Evolutionary conservation across 2,113 vertebrate genomes (phyloP), one percentile per base, ranked within the genome.

Genomic region (Prochilodus magdalenae): DNA sequence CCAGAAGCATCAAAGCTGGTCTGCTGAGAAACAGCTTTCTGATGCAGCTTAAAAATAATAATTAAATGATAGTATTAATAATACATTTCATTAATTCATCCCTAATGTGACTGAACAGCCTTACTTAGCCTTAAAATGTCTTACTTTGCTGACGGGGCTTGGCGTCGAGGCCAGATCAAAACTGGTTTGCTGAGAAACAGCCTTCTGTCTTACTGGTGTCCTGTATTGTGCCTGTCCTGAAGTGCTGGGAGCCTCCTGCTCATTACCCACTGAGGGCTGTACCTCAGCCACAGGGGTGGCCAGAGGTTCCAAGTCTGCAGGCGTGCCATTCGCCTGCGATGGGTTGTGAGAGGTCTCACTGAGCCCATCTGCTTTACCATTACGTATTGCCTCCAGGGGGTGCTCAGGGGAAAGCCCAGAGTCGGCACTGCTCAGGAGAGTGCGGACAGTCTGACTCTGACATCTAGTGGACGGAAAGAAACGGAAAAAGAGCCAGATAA

Each of bases 1-100:
- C 88, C 90, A 1, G 86, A 55, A 0, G 75, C 79, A 18, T 92
- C 91, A 22, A 91, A 90, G 83, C 92, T 91, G 30, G 92, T 91
- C 87, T 93, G 93, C 84, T 92, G 93, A 22, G 93, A 91, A 0
- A 89, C 87, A 0, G 88, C 86, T 80, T 83, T 88, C 91, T 93
- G 90, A n/a, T 33, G 81, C 20, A 81, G 78, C 60, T n/a, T 44
- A 8, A 36, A 4, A 36, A 44, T 8, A 44, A 44, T 7, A 65
- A 66, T 55, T 26, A n/a, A 47, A 8, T 29, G 26, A 44, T n/a
- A 67, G 18, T 1, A 22, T 1, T 11, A 16, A 29, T 63, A 76
- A 84, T 26, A 80, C 14, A 6, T 65, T 40, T 67, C 65, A n/a
- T 36, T 1, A 40, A 22, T 67, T 36, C 33, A 18, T 22, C 18